A percentile compares a stretch with the other conserved stretches of the same genome.
These are phyloP conservation scores for Anabacerthia variegaticeps DNA, from an alignment of 2,797 vertebrate species.

Conservation along the genomic window DNA sequence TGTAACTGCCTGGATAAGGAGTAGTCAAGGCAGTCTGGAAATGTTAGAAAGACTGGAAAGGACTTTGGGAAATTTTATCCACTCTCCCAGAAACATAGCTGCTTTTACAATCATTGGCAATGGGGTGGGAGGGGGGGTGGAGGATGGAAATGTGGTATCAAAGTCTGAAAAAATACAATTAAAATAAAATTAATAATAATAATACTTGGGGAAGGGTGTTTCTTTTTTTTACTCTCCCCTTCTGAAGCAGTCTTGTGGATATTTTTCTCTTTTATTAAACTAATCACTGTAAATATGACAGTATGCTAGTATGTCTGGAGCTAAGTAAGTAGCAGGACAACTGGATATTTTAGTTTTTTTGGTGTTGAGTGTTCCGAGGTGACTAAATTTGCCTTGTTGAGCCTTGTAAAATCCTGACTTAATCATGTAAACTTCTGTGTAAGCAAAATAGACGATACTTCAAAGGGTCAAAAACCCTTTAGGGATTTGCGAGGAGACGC, in stretches of 20 bases:
- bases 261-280: not conserved
- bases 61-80: not conserved
- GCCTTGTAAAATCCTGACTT: slow-evolving; percentile 77
- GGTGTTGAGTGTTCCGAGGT: slow-evolving; percentile 59
- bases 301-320: not conserved
- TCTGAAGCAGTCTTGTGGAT: not conserved
- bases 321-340: slow-evolving; percentile 30
- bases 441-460: slow-evolving; percentile 76
- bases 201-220: accelerated
- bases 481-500: slow-evolving; percentile 73
- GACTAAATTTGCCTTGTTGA: slow-evolving; percentile 71
- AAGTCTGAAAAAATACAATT: not conserved
- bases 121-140: accelerated
- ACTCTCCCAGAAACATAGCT: not conserved
- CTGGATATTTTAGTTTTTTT: slow-evolving; percentile 20
- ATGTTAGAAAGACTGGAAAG: not conserved
- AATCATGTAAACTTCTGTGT: slow-evolving; percentile 76
- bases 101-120: not conserved
- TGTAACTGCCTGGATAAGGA: not conserved
- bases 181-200: not conserved
- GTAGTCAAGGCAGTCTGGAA: not conserved
- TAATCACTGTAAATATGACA: not conserved
- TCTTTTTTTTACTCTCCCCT: not conserved
- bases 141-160: accelerated
- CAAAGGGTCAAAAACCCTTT: slow-evolving; percentile 77